Base-by-base conservation (phyloP, 2,113 vertebrate genomes). In the Atrichornis clamosus region DNA sequence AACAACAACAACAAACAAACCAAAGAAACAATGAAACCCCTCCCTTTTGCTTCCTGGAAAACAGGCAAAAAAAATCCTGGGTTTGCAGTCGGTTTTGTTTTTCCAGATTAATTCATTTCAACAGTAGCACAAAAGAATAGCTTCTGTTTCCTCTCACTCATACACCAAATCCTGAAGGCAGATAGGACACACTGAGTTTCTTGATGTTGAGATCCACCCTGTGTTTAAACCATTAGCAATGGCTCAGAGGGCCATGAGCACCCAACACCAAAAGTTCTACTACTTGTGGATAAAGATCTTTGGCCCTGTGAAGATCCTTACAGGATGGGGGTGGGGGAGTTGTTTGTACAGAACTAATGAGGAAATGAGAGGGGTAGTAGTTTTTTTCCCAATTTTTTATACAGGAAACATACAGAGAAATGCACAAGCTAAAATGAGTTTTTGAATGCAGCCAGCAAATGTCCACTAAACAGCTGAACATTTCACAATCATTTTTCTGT, bases 251-350 rank as follows among this genome's bases (percentile, higher is more conserved):
- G 13, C 13, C n/a, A n/a, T 39, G 23, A 64, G 9, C 35, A 84
- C 11, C 16, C 39, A 52, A 65, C 46, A 41, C 6, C 68, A 60
- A 27, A 60, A 44, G 9, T 69, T 81, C 24, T 58, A 17, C 15
- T 9, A 14, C 12, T 35, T 62, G 10, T 37, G 10, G 22, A 69
- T 49, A 27, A 89, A 86, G 16, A 18, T 15, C 15, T 82, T 52
- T 30, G 14, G 14, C 42, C 8, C 35, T 33, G 17, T n/a, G 27
- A 10, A 50, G 5, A n/a, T 30, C 19, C 15, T 35, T 77, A 37
- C 2, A 39, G 24, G 5, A 7, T 39, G 9, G 39, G 11, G 6
- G 7, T 5, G 6, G 4, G 3, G 2, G 1, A 3, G 1, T 1
- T 4, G 27, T 53, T 55, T 50, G 5, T 56, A 41, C 1, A 42